Base-by-base conservation (phyloP, 2,888 invertebrate species). In the Drosophila differens region DNA sequence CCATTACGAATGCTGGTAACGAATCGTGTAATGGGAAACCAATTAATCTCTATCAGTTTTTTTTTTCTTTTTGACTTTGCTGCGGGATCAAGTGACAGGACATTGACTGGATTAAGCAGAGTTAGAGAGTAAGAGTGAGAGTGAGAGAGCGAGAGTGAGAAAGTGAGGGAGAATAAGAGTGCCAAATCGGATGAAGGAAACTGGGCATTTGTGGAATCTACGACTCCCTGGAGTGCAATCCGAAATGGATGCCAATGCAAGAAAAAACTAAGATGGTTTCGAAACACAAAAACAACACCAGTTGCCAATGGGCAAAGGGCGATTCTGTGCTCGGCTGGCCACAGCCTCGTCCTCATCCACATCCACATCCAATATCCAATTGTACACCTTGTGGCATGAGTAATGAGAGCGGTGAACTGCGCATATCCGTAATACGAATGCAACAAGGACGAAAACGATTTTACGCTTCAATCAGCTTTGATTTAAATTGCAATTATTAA, bases 161-260 rank as follows among this genome's bases (percentile, higher is more conserved):
- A n/a, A 2, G 41, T 41, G 41, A 22, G 7, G 14, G 4, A 9
- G n/a, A 16, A 16, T 19, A 28, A 28, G 74, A 63, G 57, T 70
- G 61, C 68, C 71, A 44, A 52, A 63, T 64, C 52, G 69, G 53
- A 69, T 72, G 59, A 58, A 61, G 55, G 61, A 22, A 49, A 58
- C 52, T 51, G 55, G 70, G 71, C 74, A 65, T 49, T 47, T 70
- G 63, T 71, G 81, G 70, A 74, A 66, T 82, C 82, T 85, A 91
- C 82, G 81, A 80, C 85, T 91, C 91, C 91, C 91, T 83, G 62
- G 91, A 92, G 91, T 89, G 85, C 90, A 91, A 92, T 91, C 91
- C 83, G 88, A 83, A 88, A 91, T 91, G 83, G 91, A 91, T 76
- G 85, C 90, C 91, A 81, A 89, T 86, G 83, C 81, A 77, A 77